Evolutionary conservation across 53 echinoderm and acorn worm species (phyloP), one percentile per base, ranked within the genome.

Genomic region (Patiria pectinifera): DNA sequence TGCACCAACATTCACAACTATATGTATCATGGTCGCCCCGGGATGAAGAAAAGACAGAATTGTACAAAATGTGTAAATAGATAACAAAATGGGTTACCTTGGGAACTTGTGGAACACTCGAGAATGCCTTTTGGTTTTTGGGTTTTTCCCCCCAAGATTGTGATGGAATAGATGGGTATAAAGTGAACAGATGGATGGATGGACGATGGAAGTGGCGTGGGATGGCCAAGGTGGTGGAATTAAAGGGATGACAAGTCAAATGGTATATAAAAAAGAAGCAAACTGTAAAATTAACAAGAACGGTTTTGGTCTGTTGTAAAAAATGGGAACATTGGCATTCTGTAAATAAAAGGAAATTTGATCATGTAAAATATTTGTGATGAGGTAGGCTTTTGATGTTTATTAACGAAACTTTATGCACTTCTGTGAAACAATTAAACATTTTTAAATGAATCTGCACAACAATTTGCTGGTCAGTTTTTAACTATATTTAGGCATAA

Each of bases 121-220:
- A 80, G 19, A 81, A 66, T n/a, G 63, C 69, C 90, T 90, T 80
- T 47, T 53, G 5, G 8, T 5, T 14, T 66, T 66, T 0, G 19
- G 66, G 14, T 13, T 66, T 66, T 66, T 66, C 4, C 10, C 10
- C 10, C 19, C 19, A 11, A 80, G 45, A 45, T 80, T 48, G 15
- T 46, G 53, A 45, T 90, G 90, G 81, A 44, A 81, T 90, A 46
- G 63, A 90, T 47, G 81, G 26, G 80, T 80, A 79, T 6, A 90
- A 45, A 82, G n/a, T 44, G 59, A 82, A 59, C n/a, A 22, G 35
- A 87, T 87, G 87, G 22, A 53, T 48, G 77, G 88, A 60, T 88
- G 78, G 78, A 43, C 58, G 88, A 58, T 87, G 78, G 74, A n/a
- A 9, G 3, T 25, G 49, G 23, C 3, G 81, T 43, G 21, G 21